Conservation (phyloP, 2,888 invertebrate genomes). For the Drosophila sordidapex region DNA sequence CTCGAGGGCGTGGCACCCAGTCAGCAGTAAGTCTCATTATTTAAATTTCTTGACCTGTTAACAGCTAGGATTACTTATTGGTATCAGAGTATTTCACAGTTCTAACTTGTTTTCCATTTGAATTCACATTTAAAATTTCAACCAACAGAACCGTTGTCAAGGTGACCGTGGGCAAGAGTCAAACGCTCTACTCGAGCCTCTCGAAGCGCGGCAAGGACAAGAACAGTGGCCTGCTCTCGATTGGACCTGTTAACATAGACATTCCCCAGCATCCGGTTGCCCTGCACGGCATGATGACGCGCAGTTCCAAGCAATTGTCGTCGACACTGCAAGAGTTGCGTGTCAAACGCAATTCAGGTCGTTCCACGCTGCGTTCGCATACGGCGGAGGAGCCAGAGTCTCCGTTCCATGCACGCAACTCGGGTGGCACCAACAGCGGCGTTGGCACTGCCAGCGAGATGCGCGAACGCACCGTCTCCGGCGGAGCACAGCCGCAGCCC, state of each 20-base stretch:
- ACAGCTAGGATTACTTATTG: background rate
- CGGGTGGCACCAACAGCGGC: constrained; percentile 70
- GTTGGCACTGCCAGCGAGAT: constrained; percentile 64
- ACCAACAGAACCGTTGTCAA: constrained; percentile 93
- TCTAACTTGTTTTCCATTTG: background rate
- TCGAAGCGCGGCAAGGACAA: constrained; percentile 91
- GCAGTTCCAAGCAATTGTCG: constrained; percentile 96
- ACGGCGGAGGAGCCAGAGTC: constrained; percentile 87
- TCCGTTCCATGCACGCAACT: constrained; percentile 83
- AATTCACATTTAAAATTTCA: background rate
- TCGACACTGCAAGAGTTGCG: constrained; percentile 95
- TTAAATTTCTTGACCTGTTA: background rate
- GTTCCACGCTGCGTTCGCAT: constrained; percentile 88
- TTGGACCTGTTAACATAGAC: constrained; percentile 96
- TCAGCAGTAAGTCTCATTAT: constrained; percentile 89
- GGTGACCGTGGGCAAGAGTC: constrained; percentile 95
- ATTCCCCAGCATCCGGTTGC: constrained; percentile 99
- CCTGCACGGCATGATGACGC: constrained; percentile 98
- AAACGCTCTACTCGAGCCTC: constrained; percentile 95
- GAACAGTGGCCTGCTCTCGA: constrained; percentile 92
- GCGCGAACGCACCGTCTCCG: constrained; percentile 75
- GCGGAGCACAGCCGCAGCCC: constrained; percentile 74
- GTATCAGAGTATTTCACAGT: background rate
- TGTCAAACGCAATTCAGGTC: constrained; percentile 92
- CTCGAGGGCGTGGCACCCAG: constrained; percentile 95